A percentile compares a stretch with the other conserved stretches of the same genome.
These are phyloP conservation scores for Uromys caudimaculatus DNA, from an alignment of 2,797 vertebrate species.

Conservation along the genomic window DNA sequence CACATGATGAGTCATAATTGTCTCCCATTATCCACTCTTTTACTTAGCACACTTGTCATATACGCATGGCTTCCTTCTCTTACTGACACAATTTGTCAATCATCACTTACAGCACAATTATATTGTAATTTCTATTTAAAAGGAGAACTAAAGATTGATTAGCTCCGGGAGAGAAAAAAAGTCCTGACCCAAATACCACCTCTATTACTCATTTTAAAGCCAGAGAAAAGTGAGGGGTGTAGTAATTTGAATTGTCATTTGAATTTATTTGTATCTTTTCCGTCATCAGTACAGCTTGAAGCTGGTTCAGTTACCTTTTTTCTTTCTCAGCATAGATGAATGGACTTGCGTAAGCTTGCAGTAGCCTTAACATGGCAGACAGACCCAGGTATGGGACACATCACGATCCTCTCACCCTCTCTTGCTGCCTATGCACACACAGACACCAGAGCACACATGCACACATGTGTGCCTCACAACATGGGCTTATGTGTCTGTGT, in stretches of 20 bases:
- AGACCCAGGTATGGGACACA: background rate
- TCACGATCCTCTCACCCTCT: background rate
- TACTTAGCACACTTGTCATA: background rate
- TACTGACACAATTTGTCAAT: background rate
- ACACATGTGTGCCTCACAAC: fast-evolving
- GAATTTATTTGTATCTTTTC: constrained; percentile 37
- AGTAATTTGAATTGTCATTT: background rate
- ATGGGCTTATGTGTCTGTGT: background rate
- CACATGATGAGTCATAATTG: background rate
- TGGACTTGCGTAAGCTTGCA: background rate
- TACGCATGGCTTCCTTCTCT: constrained; percentile 26
- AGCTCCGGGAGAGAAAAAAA: background rate
- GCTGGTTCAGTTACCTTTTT: background rate
- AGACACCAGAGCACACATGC: fast-evolving
- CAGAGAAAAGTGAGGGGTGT: background rate
- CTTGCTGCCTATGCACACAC: background rate
- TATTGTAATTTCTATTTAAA: background rate
- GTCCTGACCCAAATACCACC: background rate
- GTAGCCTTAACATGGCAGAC: background rate
- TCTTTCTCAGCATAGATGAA: background rate
- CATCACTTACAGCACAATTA: constrained; percentile 38
- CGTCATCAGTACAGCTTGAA: background rate
- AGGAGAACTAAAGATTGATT: constrained; percentile 16
- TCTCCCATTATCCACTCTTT: background rate
- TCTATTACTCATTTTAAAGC: constrained; percentile 41